Base-by-base conservation (phyloP, 2,888 invertebrate species). In the Sphecodes monilicornis region DNA sequence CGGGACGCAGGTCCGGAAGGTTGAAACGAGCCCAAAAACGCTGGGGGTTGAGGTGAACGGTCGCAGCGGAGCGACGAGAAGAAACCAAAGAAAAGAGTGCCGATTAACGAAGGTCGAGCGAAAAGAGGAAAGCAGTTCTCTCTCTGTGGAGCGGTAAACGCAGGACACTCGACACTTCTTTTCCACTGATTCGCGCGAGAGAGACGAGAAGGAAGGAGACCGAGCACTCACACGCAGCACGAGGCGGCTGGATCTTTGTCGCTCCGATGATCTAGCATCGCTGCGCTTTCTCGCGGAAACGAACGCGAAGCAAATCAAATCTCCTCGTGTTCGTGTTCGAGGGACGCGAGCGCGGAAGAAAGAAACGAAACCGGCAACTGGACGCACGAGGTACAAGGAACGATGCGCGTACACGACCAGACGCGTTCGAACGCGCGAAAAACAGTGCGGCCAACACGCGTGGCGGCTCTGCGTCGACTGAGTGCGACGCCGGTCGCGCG, bases 401-500 rank as follows among this genome's bases (percentile, higher is more conserved):
- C 74, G 60, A 60, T 29, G 29, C 41, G 60, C 22, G 64, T 64
- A 32, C 64, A 60, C 39, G 41, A 26, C 26, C 43, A 43, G 46
- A 76, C 75, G 75, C 75, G 50, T 50, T 36, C 50, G 32, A 41
- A 76, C 74, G 39, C 72, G 43, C 70, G 26, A 70, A 13, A 46
- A 46, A 72, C 39, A 74, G 64, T 46, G 43, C 69, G 26, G 81
- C 89, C 87, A 78, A 86, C 89, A 84, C 90, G 92, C 91, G 90
- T 82, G 90, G 76, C 92, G 90, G 90, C 89, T 91, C 90, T 84
- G 87, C 88, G 86, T 87, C 88, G 90, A 92, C 92, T 91, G 89
- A 91, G 86, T 78, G 41, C 73, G 57, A 80, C 81, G 80, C 76
- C 83, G 76, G 87, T 66, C 84, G 84, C 84, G 85, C 82, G 87